Percentiles rank a stretch among this genome's conserved stretches.
Evolutionary conservation across 2,888 invertebrate genomes (phyloP).

Genomic region (Leptarthrus brevirostris): DNA sequence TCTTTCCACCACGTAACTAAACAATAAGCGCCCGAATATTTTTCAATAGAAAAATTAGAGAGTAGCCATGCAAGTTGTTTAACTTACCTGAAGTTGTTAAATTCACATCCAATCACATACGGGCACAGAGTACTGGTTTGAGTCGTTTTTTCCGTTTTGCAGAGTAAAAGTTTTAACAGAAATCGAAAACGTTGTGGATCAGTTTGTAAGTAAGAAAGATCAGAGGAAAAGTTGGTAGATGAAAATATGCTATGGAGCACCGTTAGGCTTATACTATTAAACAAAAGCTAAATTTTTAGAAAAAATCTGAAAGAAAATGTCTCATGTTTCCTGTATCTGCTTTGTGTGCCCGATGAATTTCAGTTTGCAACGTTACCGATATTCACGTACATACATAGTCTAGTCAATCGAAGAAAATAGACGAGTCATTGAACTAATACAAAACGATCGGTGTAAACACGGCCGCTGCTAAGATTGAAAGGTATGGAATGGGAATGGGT

Average conservation of each 20-base stretch:
- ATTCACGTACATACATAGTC: not conserved
- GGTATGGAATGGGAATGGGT: conserved; percentile 23
- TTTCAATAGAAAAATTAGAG: too few species aligned
- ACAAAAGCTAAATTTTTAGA: not conserved
- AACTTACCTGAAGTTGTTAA: too few species aligned
- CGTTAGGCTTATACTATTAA: conserved; percentile 2
- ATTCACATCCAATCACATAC: too few species aligned
- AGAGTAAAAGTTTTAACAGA: conserved; percentile 33
- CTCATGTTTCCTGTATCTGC: not conserved
- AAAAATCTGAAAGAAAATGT: conserved; percentile 2
- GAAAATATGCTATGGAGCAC: conserved; percentile 12
- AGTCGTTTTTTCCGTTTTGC: too few species aligned
- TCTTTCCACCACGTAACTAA: too few species aligned
- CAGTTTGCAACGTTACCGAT: conserved; percentile 12
- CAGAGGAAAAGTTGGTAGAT: conserved; percentile 7
- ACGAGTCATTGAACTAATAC: conserved; percentile 35
- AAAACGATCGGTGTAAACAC: conserved; percentile 25
- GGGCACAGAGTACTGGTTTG: too few species aligned
- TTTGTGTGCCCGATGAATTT: not conserved
- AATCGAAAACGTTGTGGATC: conserved; percentile 28
- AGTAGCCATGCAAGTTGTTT: too few species aligned
- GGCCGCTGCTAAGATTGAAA: too few species aligned
- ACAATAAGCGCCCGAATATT: too few species aligned
- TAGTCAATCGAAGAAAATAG: conserved; percentile 39
- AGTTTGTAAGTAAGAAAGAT: not conserved